phyloP scores from a whole-genome alignment of 2,113 vertebrate species.

The Vulpes ferrilata region DNA sequence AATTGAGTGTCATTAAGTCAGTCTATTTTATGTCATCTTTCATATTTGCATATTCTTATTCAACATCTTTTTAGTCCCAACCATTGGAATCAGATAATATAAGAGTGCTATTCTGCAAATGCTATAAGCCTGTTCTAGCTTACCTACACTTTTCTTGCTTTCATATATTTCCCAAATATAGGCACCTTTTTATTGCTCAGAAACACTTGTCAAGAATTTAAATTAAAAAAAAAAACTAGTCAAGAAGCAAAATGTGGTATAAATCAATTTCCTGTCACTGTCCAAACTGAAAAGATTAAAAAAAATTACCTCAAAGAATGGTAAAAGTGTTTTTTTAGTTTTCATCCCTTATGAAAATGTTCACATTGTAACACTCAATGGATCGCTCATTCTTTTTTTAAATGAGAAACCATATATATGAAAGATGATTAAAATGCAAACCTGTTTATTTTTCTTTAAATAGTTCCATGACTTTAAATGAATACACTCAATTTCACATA shows the following conservation, averaged over 20 bases:
- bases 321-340: background rate
- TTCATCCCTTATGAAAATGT: background rate
- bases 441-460: background rate
- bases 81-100: background rate
- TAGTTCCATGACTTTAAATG: background rate
- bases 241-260: slow-evolving; percentile 23
- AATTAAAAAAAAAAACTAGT: background rate
- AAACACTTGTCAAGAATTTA: slow-evolving; percentile 44
- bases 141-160: background rate
- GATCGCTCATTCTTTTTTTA: background rate
- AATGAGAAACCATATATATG: background rate
- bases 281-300: background rate
- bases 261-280: background rate
- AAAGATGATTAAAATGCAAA: slow-evolving; percentile 16
- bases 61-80: slow-evolving; percentile 24
- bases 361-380: background rate
- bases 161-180: slow-evolving; percentile 30
- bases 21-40: background rate
- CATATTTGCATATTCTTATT: background rate
- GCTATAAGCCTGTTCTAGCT: background rate
- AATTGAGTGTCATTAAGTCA: background rate
- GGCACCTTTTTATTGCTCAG: background rate
- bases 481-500: background rate
- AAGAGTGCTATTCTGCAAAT: background rate
- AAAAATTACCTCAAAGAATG: background rate